Conservation (phyloP, 2,888 invertebrate genomes). For the Taphrorychus bicolor region DNA sequence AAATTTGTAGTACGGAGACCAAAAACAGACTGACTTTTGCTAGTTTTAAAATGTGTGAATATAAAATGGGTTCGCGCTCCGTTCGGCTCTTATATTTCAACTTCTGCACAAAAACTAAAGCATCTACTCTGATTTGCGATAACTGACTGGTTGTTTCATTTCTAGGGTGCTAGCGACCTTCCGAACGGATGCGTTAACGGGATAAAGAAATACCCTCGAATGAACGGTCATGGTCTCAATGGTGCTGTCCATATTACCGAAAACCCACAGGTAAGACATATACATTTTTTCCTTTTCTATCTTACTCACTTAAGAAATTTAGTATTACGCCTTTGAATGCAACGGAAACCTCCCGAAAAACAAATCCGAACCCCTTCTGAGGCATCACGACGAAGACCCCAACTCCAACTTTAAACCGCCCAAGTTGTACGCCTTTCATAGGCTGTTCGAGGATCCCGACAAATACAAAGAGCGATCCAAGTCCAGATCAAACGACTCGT, state of each 20-base stretch:
- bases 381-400: conserved; percentile 51
- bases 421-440: conserved; percentile 49
- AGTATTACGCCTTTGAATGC: conserved; percentile 49
- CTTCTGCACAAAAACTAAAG: too few relatives aligned
- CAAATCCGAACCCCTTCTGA: conserved; percentile 38
- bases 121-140: too few relatives aligned
- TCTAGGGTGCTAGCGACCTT: conserved; percentile 60
- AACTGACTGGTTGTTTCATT: conserved; percentile 12
- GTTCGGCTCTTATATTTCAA: too few relatives aligned
- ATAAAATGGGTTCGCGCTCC: too few relatives aligned
- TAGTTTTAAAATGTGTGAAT: too few relatives aligned
- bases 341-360: conserved; percentile 45
- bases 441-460: conserved; percentile 47
- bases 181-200: conserved; percentile 64
- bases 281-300: too few relatives aligned
- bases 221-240: conserved; percentile 64
- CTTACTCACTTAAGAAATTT: too few relatives aligned
- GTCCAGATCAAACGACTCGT: conserved; percentile 2
- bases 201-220: conserved; percentile 58
- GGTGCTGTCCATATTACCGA: conserved; percentile 71
- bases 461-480: conserved; percentile 12
- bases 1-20: too few relatives aligned
- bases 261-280: conserved; percentile 73
- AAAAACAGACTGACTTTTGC: too few relatives aligned
- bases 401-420: conserved; percentile 54